These are phyloP conservation scores for Knipowitschia caucasica DNA, from an alignment of 2,797 vertebrate species.

Conservation along the genomic window DNA sequence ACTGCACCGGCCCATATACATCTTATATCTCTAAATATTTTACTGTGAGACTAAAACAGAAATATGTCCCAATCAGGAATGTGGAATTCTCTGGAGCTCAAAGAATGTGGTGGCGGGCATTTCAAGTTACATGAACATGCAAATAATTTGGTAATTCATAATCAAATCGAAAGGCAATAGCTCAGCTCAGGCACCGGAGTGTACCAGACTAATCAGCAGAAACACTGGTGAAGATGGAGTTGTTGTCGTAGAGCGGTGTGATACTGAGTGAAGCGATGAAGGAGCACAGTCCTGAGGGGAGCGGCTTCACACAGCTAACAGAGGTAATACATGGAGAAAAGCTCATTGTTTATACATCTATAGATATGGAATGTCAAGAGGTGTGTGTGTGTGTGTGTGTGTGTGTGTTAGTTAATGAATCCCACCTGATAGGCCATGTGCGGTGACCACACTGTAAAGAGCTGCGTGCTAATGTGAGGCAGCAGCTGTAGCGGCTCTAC, in stretches of 20 bases:
- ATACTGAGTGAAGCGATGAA: constrained; percentile 36
- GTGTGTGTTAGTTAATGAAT: constrained; percentile 35
- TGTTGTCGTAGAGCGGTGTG: constrained; percentile 15
- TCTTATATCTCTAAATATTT: constrained; percentile 36
- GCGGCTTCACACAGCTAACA: constrained; percentile 39
- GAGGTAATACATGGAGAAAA: constrained; percentile 18
- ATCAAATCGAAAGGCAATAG: constrained; percentile 57
- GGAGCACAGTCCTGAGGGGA: constrained; percentile 43
- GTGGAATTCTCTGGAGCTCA: constrained; percentile 6
- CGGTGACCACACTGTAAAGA: constrained; percentile 45
- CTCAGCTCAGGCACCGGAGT: constrained; percentile 33
- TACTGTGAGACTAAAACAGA: constrained; percentile 34
- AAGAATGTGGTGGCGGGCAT: constrained; percentile 48
- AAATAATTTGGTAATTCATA: constrained; percentile 68
- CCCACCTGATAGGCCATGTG: constrained; percentile 32
- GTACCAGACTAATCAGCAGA: constrained; percentile 19
- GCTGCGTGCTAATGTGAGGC: constrained; percentile 51
- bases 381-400: constrained; percentile 6
- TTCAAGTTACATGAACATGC: constrained; percentile 49
- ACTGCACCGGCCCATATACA: constrained; percentile 46
- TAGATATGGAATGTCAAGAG: constrained; percentile 9
- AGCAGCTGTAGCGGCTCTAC: constrained; percentile 65
- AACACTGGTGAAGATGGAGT: constrained; percentile 20
- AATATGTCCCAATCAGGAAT: constrained; percentile 37
- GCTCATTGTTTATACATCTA: background rate